These are phyloP conservation scores for Sebastes itinus DNA, from an alignment of 2,797 vertebrate genomes.

Conservation along the genomic window DNA sequence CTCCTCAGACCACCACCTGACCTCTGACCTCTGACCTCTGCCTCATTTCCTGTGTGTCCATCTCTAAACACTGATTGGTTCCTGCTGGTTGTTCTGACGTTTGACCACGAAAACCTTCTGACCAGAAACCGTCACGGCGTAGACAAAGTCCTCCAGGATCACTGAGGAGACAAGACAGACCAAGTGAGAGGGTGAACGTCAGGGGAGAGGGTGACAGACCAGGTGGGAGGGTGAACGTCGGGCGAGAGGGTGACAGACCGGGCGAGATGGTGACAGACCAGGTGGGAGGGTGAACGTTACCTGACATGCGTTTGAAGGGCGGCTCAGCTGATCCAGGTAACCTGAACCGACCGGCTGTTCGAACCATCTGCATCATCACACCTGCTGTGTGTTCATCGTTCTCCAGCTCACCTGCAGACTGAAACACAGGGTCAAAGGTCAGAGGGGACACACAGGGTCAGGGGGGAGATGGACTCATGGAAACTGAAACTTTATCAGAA, in stretches of 20 bases:
- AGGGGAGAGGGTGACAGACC: background rate
- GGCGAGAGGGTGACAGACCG: too few species aligned
- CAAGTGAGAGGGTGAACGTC: background rate
- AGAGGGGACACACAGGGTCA: background rate
- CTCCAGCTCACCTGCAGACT: conserved; percentile 95
- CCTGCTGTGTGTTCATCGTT: conserved; percentile 90
- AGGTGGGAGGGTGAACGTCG: too few species aligned
- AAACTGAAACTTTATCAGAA: background rate
- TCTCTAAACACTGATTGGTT: conserved; percentile 83
- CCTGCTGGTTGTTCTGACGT: conserved; percentile 88
- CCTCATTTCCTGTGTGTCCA: background rate
- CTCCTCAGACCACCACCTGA: too few species aligned
- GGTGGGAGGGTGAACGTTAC: conserved; percentile 55
- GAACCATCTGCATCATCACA: conserved; percentile 90
- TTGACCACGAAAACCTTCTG: conserved; percentile 95
- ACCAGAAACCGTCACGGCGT: conserved; percentile 88
- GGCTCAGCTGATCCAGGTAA: conserved; percentile 80
- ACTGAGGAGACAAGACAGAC: conserved; percentile 73
- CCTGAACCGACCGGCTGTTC: conserved; percentile 87
- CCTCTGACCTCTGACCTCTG: background rate
- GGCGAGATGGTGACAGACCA: too few species aligned
- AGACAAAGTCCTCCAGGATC: conserved; percentile 91
- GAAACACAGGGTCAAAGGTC: background rate
- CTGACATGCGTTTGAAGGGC: conserved; percentile 90
- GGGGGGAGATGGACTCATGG: background rate